Evolutionary conservation across 1,140 invertebrate genomes (phyloP).

Genomic region (Drosophila teissieri): DNA sequence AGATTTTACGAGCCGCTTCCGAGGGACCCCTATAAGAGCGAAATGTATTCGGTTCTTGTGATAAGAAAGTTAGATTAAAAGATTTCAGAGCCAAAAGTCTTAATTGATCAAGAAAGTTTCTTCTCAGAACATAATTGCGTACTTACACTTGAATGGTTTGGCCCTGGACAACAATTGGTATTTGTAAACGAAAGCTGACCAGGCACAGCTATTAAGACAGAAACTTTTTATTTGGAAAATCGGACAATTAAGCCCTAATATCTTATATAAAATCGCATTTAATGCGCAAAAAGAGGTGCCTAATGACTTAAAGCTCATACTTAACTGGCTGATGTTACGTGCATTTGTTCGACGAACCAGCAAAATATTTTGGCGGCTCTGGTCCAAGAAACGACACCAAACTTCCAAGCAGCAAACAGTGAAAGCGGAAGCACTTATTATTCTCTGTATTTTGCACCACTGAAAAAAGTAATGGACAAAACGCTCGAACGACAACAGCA

Average conservation of each 20-base stretch:
- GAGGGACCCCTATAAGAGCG: constrained; percentile 18
- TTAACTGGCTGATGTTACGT: constrained; percentile 51
- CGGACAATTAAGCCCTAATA: constrained; percentile 29
- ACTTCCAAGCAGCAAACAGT: constrained; percentile 56
- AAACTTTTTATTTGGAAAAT: constrained; percentile 29
- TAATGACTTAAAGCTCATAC: constrained; percentile 51
- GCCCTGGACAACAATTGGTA: not conserved
- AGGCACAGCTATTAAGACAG: not conserved
- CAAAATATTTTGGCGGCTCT: constrained; percentile 40
- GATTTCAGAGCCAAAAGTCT: not conserved
- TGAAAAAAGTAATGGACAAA: constrained; percentile 51
- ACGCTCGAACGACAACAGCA: constrained; percentile 50
- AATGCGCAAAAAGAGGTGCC: constrained; percentile 47
- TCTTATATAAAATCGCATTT: constrained; percentile 42
- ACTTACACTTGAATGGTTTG: not conserved
- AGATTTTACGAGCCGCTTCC: constrained; percentile 30
- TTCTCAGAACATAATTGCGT: constrained; percentile 1
- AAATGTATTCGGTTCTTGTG: constrained; percentile 13
- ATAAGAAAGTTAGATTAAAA: constrained; percentile 21
- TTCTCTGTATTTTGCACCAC: constrained; percentile 64
- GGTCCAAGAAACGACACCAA: constrained; percentile 37
- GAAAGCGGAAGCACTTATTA: constrained; percentile 73
- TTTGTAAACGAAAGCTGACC: constrained; percentile 11
- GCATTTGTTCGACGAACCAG: constrained; percentile 7
- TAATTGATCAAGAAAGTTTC: constrained; percentile 13